Conservation (phyloP, 2,888 invertebrate species). For the Thymelicus acteon region DNA sequence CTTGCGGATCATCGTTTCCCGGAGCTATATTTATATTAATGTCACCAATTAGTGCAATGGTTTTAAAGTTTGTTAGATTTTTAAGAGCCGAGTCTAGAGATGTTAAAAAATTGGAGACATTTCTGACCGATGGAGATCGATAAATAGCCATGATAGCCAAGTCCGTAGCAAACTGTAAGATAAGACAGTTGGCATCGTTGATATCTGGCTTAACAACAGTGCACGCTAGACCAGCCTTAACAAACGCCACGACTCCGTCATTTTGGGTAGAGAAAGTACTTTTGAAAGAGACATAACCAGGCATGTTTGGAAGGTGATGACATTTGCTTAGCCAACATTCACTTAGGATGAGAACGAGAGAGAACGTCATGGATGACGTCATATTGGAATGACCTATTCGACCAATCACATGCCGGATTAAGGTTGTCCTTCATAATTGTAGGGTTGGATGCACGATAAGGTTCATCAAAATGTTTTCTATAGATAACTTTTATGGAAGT, state of each 20-base stretch:
- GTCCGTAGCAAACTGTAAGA: constrained; percentile 9
- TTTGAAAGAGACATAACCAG: constrained; percentile 3
- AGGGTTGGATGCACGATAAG: no score
- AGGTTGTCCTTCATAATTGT: no score
- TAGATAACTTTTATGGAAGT: no score
- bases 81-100: no score
- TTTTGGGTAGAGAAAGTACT: constrained; percentile 10
- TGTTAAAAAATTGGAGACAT: no score
- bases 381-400: no score
- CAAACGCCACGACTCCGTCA: constrained; percentile 21
- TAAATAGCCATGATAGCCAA: constrained; percentile 11
- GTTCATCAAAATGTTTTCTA: no score
- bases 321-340: constrained; percentile 27
- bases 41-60: constrained; percentile 11
- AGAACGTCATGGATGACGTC: no score
- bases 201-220: constrained; percentile 9
- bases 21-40: constrained; percentile 15
- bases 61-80: neutral
- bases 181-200: constrained; percentile 10
- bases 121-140: constrained; percentile 17
- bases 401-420: no score
- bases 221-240: constrained; percentile 3
- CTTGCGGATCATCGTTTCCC: neutral
- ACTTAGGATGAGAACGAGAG: neutral
- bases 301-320: neutral